Base-by-base conservation (phyloP, 2,888 invertebrate species). In the Acronicta alni region DNA sequence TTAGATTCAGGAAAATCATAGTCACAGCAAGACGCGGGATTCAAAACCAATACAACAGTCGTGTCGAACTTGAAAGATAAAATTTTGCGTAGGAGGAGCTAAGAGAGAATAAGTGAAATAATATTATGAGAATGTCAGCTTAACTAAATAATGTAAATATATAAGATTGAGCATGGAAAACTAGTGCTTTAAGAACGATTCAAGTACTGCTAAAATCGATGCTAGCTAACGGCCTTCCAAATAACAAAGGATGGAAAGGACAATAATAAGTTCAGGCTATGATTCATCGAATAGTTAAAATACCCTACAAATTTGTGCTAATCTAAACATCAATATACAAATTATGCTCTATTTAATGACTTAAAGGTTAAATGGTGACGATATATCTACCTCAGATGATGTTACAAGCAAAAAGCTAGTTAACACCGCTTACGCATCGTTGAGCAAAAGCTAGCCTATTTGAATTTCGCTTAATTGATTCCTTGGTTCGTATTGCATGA, bases 391-490 rank as follows among this genome's bases (percentile, higher is more conserved):
- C 35, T 48, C 52, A 43, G 47, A 60, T 39, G 52, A 57, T 59
- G 32, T 44, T 62, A 44, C 37, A 14, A 26, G 53, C 57, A 69
- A 69, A 76, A 76, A 62, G 53, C 48, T 52, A 59, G 54, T 63
- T 67, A 63, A 57, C 57, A 62, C 37, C 57, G 45, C 39, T 47
- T 45, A 61, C 46, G 61, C 60, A 51, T 56, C 54, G 57, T 44
- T 61, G 41, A 45, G 58, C 60, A 57, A 53, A 57, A 57, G 44
- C 57, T 41, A 60, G 18, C 45, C 30, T 59, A 51, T 66, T 72
- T 55, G 54, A 66, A 63, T 63, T 66, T 58, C 20, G 41, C 39
- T 63, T 61, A 73, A 75, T 75, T 67, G 70, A 77, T 70, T 64
- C 63, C 52, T 48, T 64, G 44, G 56, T 46, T 58, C 39, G 42